Base-by-base conservation (phyloP, 2,888 invertebrate species). In the Dolichomitus sp. region DNA sequence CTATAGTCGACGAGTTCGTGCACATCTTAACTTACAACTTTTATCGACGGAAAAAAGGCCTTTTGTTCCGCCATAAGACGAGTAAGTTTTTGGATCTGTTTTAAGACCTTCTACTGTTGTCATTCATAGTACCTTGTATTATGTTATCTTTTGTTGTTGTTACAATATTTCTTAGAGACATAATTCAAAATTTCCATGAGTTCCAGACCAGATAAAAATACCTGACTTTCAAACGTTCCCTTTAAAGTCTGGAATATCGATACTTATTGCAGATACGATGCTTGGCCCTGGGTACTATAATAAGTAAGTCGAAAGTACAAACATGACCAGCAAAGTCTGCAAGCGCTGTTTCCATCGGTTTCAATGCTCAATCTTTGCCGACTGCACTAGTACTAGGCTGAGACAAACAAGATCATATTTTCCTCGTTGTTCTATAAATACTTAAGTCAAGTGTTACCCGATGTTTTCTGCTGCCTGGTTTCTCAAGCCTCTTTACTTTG, bases 381-480 rank as follows among this genome's bases (percentile, higher is more conserved):
- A 48, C 78, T 59, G 48, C 23, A 14, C 52, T 66, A 68, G 33
- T 72, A 72, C 45, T 50, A 37, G 63, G 11, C 37, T 27, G 42
- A 54, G 19, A 14, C 52, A 42, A 78, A 69, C 50, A 68, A 69
- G 59, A 82, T 45, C 40, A 48, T 45, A 63, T 82, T 74, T 69
- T 61, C 52, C 48, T 66, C 63, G 48, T 76, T 81, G 75, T 68
- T 73, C 57, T 82, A 75, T 84, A 79, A 76, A 82, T 81, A 84
- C 79, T 81, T 72, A 57, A 81, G 82, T 73, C 65, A 72, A 81
- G 84, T 79, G 75, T 81, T 72, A 75, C 57, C 57, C 81, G 79
- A 79, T 76, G 84, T 70, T 73, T 79, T 54, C 74, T 45, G 48
- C 52, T 40, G 48, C 33, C 50, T 11, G 70, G 30, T 61, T 73